A percentile compares a stretch with the other conserved stretches of the same genome.
Conservation (phyloP, 2,113 vertebrate species). For the Zootoca vivipara region DNA sequence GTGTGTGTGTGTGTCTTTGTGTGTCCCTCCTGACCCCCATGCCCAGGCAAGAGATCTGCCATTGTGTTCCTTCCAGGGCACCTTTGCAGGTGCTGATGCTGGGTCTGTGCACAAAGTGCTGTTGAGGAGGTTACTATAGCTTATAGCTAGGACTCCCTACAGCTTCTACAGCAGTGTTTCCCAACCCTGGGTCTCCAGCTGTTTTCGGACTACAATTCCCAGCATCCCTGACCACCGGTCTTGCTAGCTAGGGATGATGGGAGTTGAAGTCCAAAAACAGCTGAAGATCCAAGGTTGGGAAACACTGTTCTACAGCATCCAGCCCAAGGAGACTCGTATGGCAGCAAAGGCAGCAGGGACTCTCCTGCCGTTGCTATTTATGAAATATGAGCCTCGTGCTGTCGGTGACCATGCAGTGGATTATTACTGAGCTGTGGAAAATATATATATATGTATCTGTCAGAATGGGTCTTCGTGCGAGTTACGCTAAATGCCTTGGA, state of each 20-base stretch:
- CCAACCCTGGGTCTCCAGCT: too few relatives aligned
- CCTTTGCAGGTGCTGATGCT: too few relatives aligned
- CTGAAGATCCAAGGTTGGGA: too few relatives aligned
- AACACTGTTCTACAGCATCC: too few relatives aligned
- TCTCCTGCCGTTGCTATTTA: neutral
- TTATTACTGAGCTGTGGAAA: neutral
- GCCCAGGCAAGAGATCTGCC: neutral
- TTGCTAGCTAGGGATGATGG: too few relatives aligned
- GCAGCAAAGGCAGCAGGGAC: neutral
- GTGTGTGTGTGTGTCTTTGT: neutral
- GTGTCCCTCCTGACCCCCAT: neutral
- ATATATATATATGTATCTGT: neutral
- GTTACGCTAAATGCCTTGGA: neutral
- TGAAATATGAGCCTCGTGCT: neutral
- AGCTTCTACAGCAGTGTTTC: too few relatives aligned
- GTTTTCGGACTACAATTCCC: too few relatives aligned
- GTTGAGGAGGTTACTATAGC: neutral
- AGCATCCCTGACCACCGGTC: too few relatives aligned
- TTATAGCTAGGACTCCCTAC: neutral
- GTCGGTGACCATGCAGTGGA: neutral
- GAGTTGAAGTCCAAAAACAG: too few relatives aligned
- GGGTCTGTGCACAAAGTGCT: neutral
- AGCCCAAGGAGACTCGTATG: neutral
- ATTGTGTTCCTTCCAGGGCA: too few relatives aligned
- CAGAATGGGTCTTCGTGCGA: neutral